phyloP scores from a whole-genome alignment of 1,140 invertebrate species.

The Drosophila sp. region DNA sequence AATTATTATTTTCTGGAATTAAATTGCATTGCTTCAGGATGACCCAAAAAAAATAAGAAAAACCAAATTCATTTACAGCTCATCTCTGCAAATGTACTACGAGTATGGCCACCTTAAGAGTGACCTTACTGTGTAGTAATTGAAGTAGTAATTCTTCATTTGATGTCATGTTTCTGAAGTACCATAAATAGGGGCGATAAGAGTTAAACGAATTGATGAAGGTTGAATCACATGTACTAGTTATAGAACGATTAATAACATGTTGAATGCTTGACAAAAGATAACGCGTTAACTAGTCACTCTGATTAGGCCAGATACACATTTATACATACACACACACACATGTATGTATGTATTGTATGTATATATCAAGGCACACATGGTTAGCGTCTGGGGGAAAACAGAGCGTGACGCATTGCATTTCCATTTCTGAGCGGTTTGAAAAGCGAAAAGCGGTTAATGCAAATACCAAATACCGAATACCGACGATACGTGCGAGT shows the following conservation, averaged over 20 bases:
- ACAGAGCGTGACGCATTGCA: conserved; percentile 73
- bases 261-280: too few relatives aligned
- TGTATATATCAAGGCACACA: not conserved
- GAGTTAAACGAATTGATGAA: conserved; percentile 5
- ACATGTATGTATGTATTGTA: too few relatives aligned
- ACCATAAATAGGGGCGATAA: conserved; percentile 1
- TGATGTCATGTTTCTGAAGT: too few relatives aligned
- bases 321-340: too few relatives aligned
- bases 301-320: conserved; percentile 15
- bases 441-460: conserved; percentile 51
- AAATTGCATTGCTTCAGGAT: too few relatives aligned
- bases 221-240: conserved; percentile 19
- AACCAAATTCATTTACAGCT: too few relatives aligned
- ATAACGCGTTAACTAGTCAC: not conserved
- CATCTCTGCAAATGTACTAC: too few relatives aligned
- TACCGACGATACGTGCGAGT: conserved; percentile 27
- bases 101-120: not conserved
- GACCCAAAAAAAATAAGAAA: too few relatives aligned
- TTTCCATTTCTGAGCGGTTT: conserved; percentile 57
- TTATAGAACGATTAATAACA: conserved; percentile 6
- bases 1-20: too few relatives aligned
- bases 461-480: conserved; percentile 32
- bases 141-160: not conserved
- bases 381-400: conserved; percentile 29
- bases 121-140: not conserved